Evolutionary conservation across 2,888 invertebrate genomes (phyloP).

Genomic region (Catocala fraxini): DNA sequence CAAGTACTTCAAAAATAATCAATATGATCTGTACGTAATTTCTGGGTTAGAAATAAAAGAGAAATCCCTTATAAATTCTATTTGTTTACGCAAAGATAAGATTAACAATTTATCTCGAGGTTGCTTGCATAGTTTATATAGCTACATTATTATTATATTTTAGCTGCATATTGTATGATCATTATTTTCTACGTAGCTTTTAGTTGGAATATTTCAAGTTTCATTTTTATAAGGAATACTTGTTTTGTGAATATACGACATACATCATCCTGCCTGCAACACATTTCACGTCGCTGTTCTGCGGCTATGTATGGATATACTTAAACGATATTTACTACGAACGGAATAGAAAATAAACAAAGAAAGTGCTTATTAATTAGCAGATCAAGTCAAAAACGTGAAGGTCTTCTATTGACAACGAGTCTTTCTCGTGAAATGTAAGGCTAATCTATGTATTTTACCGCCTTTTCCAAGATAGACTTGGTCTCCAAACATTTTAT

Average conservation of each 20-base stretch:
- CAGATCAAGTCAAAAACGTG: too few species aligned
- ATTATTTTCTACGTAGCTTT: constrained; percentile 18
- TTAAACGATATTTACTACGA: background rate
- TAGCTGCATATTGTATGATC: constrained; percentile 20
- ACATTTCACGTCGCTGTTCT: too few species aligned
- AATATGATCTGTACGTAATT: too few species aligned
- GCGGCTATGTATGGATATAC: too few species aligned
- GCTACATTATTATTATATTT: constrained; percentile 11
- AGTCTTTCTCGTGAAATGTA: too few species aligned
- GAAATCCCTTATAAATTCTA: constrained; percentile 10
- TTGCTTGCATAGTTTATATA: background rate
- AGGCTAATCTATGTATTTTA: too few species aligned
- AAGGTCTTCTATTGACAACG: too few species aligned
- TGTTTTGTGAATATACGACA: constrained; percentile 13
- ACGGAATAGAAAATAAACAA: background rate
- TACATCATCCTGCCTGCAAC: too few species aligned
- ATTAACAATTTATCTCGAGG: constrained; percentile 14
- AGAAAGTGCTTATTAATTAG: too few species aligned
- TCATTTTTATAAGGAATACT: constrained; percentile 28
- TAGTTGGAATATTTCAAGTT: constrained; percentile 21
- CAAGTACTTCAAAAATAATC: too few species aligned
- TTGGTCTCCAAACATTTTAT: too few species aligned
- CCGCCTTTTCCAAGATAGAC: too few species aligned
- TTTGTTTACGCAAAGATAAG: constrained; percentile 8
- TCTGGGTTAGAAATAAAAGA: background rate